Evolutionary conservation across 1,140 invertebrate genomes (phyloP).

Genomic region (Onthophagus taurus): DNA sequence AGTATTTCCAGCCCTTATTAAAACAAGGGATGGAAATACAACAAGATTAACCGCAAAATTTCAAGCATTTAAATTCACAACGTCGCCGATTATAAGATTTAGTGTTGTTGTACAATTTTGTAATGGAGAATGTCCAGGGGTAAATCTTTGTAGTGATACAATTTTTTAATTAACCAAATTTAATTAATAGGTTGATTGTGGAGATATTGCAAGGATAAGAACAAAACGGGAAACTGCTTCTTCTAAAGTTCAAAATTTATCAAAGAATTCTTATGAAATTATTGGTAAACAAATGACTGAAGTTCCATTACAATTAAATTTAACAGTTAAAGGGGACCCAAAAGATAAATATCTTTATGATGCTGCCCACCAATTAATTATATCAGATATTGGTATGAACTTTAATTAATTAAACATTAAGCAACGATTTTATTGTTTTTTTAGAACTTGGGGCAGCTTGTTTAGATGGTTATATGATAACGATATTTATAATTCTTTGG

Average conservation of each 20-base stretch:
- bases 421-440: no score
- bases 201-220: background rate
- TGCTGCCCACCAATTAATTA: no score
- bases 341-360: conserved; percentile 29
- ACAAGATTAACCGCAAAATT: conserved; percentile 36
- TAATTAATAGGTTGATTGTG: conserved; percentile 4
- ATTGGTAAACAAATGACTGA: conserved; percentile 22
- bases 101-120: conserved; percentile 44
- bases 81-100: conserved; percentile 39
- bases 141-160: conserved; percentile 5
- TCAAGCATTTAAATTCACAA: conserved; percentile 44
- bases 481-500: conserved; percentile 32
- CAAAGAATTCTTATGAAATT: conserved; percentile 20
- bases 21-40: conserved; percentile 29
- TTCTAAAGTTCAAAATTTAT: conserved; percentile 20
- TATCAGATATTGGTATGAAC: conserved; percentile 32
- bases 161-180: conserved; percentile 4
- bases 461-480: conserved; percentile 32
- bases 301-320: conserved; percentile 40
- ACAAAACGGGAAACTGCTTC: conserved; percentile 9
- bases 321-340: conserved; percentile 38
- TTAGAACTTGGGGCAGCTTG: no score
- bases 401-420: no score
- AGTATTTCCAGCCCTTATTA: conserved; percentile 38
- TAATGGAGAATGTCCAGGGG: conserved; percentile 32